Percentiles rank a stretch among this genome's conserved stretches.
Evolutionary conservation across 2,888 invertebrate genomes (phyloP).

Genomic region (Leptinotarsa tumamoca): DNA sequence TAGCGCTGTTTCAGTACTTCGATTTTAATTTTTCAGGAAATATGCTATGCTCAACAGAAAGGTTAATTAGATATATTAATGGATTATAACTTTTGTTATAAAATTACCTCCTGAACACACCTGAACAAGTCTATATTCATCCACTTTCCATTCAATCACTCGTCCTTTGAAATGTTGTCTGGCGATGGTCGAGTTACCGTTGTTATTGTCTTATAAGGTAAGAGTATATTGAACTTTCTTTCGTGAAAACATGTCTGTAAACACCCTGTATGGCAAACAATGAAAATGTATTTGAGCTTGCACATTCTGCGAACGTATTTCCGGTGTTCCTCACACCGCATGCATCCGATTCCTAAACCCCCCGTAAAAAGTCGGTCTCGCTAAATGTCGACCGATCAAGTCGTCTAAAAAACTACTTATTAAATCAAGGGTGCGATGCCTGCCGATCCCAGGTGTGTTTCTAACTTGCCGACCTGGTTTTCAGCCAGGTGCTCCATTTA

Average conservation of each 20-base stretch:
- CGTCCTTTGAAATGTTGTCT: too few species aligned
- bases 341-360: constrained; percentile 8
- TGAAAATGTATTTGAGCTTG: not conserved
- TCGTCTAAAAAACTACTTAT: constrained; percentile 55
- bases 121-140: too few species aligned
- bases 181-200: too few species aligned
- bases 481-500: constrained; percentile 64
- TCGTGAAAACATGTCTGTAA: not conserved
- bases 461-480: constrained; percentile 63
- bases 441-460: constrained; percentile 60
- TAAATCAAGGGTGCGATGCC: constrained; percentile 57
- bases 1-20: too few species aligned
- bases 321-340: constrained; percentile 3
- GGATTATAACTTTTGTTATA: too few species aligned
- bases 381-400: constrained; percentile 22
- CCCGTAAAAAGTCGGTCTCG: constrained; percentile 13
- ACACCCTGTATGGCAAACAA: constrained; percentile 4
- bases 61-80: too few species aligned
- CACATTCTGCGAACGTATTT: constrained; percentile 13
- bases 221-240: too few species aligned
- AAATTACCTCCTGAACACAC: too few species aligned
- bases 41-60: too few species aligned
- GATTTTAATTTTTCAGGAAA: too few species aligned
- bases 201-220: too few species aligned
- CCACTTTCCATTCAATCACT: too few species aligned